Base-by-base conservation (phyloP, 2,113 vertebrate genomes). In the Odontophorus gujanensis region DNA sequence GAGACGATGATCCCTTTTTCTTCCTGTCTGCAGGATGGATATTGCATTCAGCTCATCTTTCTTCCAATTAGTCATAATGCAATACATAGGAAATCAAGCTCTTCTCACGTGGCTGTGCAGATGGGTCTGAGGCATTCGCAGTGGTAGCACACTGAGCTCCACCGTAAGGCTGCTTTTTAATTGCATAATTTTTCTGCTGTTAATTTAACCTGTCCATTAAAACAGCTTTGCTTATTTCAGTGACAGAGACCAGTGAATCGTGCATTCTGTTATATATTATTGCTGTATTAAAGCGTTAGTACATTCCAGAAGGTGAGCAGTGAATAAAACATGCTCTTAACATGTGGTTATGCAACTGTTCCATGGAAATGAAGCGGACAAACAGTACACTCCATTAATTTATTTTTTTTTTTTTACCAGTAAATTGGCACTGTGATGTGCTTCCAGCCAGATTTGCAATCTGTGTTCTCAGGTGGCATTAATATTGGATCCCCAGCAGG, bases 291-390 rank as follows among this genome's bases (percentile, higher is more conserved):
- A 95, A 93, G 87, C 78, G 81, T 96, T 95, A 95, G 82, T 72
- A 47, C 91, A 81, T 96, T 91, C 92, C 92, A 81, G 83, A 95
- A 96, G 94, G 94, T 96, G 80, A 91, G 71, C 82, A 43, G 90
- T 74, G 88, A 95, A 75, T 94, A 81, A 92, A 95, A 94, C 90
- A 93, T 13, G 38, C 40, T 93, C 48, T 8, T 18, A 85, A 92
- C 87, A 91, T 95, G 95, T 61, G 69, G 90, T 96, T 97, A 96
- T 94, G 87, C 96, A 97, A 96, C 86, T 86, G 93, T 96, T 96
- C 96, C 32, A 4, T 91, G 79, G 84, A 93, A 95, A 81, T 92
- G 59, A 95, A 91, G 94, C 6, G 84, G 93, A 94, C 95, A 93
- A 96, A 93, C 84, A 95, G 91, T 88, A 85, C 90, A 87, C 76